Percentiles rank a stretch among this genome's conserved stretches.
Evolutionary conservation across 2,113 vertebrate species (phyloP).

Genomic region (Chiloscyllium plagiosum): DNA sequence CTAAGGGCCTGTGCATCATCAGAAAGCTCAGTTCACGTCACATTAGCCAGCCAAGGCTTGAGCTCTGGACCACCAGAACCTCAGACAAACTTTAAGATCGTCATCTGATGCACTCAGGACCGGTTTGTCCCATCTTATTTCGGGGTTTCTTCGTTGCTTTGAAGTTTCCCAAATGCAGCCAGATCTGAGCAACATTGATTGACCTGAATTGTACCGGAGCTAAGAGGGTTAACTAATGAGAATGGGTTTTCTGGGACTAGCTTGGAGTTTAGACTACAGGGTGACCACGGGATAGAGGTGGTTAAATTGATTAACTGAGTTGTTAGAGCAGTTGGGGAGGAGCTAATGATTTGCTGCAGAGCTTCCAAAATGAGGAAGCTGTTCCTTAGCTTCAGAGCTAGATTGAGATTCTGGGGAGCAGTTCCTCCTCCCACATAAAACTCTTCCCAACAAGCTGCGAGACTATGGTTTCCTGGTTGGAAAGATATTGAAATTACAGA

Average conservation of each 20-base stretch:
- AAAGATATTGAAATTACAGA: too few relatives aligned
- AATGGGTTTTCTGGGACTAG: neutral
- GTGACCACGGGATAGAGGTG: neutral
- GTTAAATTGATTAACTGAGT: neutral
- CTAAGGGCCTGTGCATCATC: neutral
- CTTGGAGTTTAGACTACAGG: neutral
- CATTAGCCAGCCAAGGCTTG: neutral
- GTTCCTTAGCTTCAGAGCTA: neutral
- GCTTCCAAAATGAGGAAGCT: neutral
- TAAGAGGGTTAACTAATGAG: neutral
- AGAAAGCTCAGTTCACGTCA: neutral
- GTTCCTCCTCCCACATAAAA: neutral
- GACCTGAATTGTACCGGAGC: neutral
- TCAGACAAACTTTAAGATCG: slow-evolving; percentile 29
- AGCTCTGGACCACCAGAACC: neutral
- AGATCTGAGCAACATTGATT: neutral
- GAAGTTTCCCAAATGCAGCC: neutral
- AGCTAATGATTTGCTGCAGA: neutral
- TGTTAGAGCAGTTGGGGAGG: neutral
- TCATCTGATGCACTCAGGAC: neutral
- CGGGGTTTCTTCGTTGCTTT: neutral
- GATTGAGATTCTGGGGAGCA: neutral
- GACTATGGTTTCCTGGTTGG: too few relatives aligned
- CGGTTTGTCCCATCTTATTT: neutral
- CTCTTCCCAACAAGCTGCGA: too few relatives aligned